Conservation (phyloP, 2,888 invertebrate genomes). For the Rhopalosiphum nymphaeae region DNA sequence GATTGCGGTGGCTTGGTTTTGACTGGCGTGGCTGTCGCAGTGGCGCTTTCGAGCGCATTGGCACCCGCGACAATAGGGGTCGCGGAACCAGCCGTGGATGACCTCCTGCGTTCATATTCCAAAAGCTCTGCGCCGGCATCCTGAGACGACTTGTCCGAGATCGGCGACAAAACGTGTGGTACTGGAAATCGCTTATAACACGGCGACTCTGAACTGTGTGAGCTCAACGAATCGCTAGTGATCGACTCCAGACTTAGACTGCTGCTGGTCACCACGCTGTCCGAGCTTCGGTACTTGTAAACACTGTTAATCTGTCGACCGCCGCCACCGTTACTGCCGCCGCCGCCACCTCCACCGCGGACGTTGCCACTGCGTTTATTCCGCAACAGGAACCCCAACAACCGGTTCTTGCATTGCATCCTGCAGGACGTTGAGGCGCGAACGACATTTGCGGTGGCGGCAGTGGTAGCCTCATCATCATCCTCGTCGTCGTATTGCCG, state of each 20-base stretch:
- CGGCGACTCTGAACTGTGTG: conserved; percentile 84
- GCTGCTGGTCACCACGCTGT: conserved; percentile 86
- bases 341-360: background rate
- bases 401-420: conserved; percentile 78
- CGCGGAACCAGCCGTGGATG: conserved; percentile 77
- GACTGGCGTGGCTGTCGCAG: background rate
- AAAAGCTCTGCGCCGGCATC: conserved; percentile 77
- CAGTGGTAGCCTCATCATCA: conserved; percentile 67
- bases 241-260: conserved; percentile 92
- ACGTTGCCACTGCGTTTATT: background rate
- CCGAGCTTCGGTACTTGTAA: conserved; percentile 81
- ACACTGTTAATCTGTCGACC: conserved; percentile 71
- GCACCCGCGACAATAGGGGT: background rate
- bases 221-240: conserved; percentile 88
- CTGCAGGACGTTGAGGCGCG: conserved; percentile 73
- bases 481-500: conserved; percentile 68
- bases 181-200: conserved; percentile 70
- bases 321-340: background rate
- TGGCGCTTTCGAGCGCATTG: background rate
- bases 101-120: conserved; percentile 76
- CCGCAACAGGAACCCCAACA: conserved; percentile 69
- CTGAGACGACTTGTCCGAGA: conserved; percentile 90
- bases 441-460: conserved; percentile 27
- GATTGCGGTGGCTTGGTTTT: conserved; percentile 56
- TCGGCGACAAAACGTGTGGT: conserved; percentile 88